phyloP scores from a whole-genome alignment of 2,797 vertebrate species.

The Holocentrus rufus region DNA sequence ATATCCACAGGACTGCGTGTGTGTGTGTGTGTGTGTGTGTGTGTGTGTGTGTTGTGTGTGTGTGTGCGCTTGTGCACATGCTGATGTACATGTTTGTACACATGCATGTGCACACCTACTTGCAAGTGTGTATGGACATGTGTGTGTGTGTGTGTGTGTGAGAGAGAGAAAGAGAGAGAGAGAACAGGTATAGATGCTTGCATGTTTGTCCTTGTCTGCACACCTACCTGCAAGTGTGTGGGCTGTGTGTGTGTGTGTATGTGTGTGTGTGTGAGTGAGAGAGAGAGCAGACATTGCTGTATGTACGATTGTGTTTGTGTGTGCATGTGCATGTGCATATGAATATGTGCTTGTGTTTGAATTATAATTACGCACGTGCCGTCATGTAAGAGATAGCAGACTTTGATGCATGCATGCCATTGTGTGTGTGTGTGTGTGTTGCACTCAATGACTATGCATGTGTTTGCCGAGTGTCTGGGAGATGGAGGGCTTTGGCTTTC shows the following conservation, averaged over 20 bases:
- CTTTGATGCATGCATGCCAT: background rate
- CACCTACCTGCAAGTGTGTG: background rate
- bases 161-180: background rate
- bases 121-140: background rate
- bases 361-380: no score
- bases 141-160: slow-evolving; percentile 8
- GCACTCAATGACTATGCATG: slow-evolving; percentile 54
- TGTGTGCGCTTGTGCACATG: background rate
- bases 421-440: slow-evolving; percentile 18
- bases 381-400: background rate
- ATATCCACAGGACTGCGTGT: background rate
- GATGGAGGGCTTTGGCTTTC: slow-evolving; percentile 63
- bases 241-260: no score
- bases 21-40: background rate
- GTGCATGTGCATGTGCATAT: slow-evolving; percentile 1
- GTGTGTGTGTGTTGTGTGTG: no score
- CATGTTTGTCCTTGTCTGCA: no score
- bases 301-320: background rate
- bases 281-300: background rate
- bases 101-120: background rate
- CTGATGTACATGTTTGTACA: background rate
- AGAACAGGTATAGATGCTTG: background rate
- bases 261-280: background rate
- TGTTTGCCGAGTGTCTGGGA: slow-evolving; percentile 48
- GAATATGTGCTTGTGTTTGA: slow-evolving; percentile 1